Evolutionary conservation across 2,888 invertebrate genomes (phyloP), one percentile per base, ranked within the genome.

Genomic region (Acrobasis repandana): DNA sequence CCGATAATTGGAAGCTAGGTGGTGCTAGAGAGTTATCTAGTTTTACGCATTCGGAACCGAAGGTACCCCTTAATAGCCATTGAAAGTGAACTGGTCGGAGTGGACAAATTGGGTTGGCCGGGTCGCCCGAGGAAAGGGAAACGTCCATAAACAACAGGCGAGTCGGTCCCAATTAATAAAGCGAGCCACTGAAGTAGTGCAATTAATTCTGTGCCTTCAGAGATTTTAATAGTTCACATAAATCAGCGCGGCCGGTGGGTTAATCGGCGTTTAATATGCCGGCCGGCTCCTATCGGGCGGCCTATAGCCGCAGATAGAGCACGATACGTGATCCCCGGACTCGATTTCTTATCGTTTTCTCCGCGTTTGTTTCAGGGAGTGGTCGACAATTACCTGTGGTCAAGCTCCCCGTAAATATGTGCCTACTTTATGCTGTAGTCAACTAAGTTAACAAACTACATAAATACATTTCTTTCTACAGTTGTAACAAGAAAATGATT

Each of bases 201-300:
- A 88, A 92, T 92, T 92, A 92, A 92, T 92, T 91, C 85, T 88
- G 84, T 83, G 90, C 91, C 89, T 91, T 90, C 90, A 86, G 78
- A 90, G 88, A 90, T 90, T 92, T 92, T 92, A 92, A 92, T 92
- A 91, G 91, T 91, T 90, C 83, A 75, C 90, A 91, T 91, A 91
- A 91, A 91, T 91, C 91, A 91, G n/a, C 64, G 77, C 70, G 76
- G 83, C 86, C 90, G 88, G 89, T 88, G 89, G 91, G 90, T 86
- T 90, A 91, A 91, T 90, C 88, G 88, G 62, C 87, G 87, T 90
- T 91, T 90, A 92, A 91, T 91, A 91, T 90, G 89, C 88, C 83
- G 84, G 83, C 82, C 79, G 79, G 78, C 79, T 80, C 74, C 73
- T 64, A 67, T 72, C 74, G 69, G 61, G 73, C 79, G 71, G 69